Percentiles rank a stretch among this genome's conserved stretches.
Conservation (phyloP, 2,113 vertebrate species). For the Antechinus flavipes region DNA sequence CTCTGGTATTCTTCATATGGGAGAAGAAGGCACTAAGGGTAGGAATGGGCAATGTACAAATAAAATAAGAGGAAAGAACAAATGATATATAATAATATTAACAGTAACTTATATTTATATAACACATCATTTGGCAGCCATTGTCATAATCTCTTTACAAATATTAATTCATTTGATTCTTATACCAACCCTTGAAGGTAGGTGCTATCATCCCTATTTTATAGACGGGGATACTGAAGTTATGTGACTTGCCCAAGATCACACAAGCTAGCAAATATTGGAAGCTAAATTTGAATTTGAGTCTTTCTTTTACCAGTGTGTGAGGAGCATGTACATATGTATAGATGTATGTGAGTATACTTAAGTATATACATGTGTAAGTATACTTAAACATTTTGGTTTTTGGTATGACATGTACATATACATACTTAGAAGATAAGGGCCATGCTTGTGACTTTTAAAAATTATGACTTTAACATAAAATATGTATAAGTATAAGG, state of each 20-base stretch:
- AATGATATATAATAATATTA: neutral
- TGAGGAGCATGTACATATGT: neutral
- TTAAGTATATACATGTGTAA: neutral
- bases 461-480: neutral
- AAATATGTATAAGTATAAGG: neutral
- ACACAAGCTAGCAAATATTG: neutral
- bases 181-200: too few species aligned
- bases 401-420: neutral
- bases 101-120: neutral
- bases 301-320: neutral
- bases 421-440: neutral
- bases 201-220: too few species aligned
- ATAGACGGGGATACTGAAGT: too few species aligned
- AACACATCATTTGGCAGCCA: neutral
- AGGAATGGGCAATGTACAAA: neutral
- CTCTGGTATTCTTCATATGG: neutral
- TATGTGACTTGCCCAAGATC: too few species aligned
- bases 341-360: neutral
- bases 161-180: too few species aligned
- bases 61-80: neutral
- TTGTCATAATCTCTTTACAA: too few species aligned
- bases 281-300: neutral
- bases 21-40: neutral
- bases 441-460: neutral
- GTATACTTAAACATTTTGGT: neutral